Evolutionary conservation across 1,140 invertebrate species (phyloP).

Genomic region (Leptinotarsa texana): DNA sequence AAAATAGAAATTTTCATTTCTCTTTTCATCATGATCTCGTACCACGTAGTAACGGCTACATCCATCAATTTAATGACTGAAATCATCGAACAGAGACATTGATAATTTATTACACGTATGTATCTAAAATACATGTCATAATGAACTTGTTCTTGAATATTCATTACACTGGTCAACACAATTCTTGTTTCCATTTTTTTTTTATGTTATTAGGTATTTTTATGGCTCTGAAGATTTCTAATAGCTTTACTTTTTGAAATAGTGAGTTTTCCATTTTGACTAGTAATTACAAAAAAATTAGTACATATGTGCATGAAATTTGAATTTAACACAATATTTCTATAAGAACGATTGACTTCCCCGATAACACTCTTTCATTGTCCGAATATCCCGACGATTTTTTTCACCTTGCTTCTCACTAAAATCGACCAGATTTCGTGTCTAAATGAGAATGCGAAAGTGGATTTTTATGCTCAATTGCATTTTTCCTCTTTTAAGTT

Average conservation of each 20-base stretch:
- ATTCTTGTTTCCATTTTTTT: background rate
- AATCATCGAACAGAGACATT: background rate
- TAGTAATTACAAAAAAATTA: background rate
- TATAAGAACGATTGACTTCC: conserved; percentile 23
- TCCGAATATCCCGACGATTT: conserved; percentile 53
- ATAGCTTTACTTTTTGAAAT: background rate
- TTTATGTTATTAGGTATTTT: background rate
- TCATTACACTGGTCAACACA: background rate
- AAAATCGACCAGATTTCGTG: background rate
- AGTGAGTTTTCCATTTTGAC: background rate
- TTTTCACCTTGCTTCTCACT: conserved; percentile 44
- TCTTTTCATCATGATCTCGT: too few relatives aligned
- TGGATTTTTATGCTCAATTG: too few relatives aligned
- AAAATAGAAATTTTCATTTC: too few relatives aligned
- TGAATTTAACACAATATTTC: background rate
- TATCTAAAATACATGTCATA: too few relatives aligned
- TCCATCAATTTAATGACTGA: too few relatives aligned
- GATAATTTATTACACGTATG: too few relatives aligned
- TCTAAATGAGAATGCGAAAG: too few relatives aligned
- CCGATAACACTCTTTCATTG: conserved; percentile 52
- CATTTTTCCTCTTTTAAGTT: conserved; percentile 8
- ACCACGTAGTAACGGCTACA: too few relatives aligned
- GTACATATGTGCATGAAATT: background rate
- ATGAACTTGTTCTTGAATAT: too few relatives aligned
- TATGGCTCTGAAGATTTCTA: background rate